Conservation (phyloP, 2,113 vertebrate genomes). For the Trochalopteron elliotii region DNA sequence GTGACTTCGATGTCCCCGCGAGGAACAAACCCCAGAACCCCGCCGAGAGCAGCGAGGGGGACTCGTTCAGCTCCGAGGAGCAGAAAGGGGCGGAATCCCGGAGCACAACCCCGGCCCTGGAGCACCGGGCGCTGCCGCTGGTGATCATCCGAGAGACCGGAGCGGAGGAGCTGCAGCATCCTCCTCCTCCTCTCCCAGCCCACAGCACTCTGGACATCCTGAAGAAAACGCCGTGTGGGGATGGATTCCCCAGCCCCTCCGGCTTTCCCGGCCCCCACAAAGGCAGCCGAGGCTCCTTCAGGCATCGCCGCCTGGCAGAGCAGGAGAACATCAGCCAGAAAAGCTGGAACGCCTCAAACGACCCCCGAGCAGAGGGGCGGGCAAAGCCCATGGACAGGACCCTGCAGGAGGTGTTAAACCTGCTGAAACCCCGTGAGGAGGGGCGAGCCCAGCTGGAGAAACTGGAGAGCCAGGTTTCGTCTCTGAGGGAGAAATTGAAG, state of each 20-base stretch:
- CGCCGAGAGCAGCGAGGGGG: constrained; percentile 51
- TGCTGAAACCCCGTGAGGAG: constrained; percentile 30
- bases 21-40: constrained; percentile 49
- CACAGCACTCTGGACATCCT: constrained; percentile 83
- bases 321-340: background rate
- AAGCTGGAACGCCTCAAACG: background rate
- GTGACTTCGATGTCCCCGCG: constrained; percentile 53
- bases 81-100: constrained; percentile 58
- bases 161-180: constrained; percentile 41
- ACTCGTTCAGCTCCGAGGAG: constrained; percentile 70
- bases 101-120: constrained; percentile 33
- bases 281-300: background rate
- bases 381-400: constrained; percentile 15
- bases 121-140: constrained; percentile 26
- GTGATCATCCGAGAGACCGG: constrained; percentile 7
- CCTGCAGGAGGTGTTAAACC: constrained; percentile 77
- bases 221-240: constrained; percentile 56
- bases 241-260: background rate
- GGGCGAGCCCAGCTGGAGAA: constrained; percentile 67
- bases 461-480: constrained; percentile 77
- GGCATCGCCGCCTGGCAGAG: background rate
- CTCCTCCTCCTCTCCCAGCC: background rate
- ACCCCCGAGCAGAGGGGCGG: background rate
- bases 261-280: background rate
- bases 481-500: constrained; percentile 83